A percentile compares a stretch with the other conserved stretches of the same genome.
Evolutionary conservation across 2,797 vertebrate genomes (phyloP).

Genomic region (Falco peregrinus): DNA sequence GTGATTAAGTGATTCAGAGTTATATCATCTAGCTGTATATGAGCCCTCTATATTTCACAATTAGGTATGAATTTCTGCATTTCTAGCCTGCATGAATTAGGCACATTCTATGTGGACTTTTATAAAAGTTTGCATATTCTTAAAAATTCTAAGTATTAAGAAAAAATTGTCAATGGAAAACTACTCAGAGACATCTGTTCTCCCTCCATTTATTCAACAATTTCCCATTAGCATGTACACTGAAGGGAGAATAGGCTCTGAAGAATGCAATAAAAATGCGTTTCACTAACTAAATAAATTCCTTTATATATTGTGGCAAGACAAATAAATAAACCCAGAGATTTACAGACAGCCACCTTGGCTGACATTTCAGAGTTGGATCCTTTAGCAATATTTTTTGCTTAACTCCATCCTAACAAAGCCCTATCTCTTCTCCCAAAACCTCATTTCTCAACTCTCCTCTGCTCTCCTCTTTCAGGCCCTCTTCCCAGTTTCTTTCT

Average conservation of each 20-base stretch:
- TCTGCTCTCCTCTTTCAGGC: slow-evolving; percentile 42
- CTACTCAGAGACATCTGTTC: slow-evolving; percentile 13
- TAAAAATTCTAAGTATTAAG: slow-evolving; percentile 9
- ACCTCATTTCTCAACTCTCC: slow-evolving; percentile 47
- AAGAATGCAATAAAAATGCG: slow-evolving; percentile 57
- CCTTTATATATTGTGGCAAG: slow-evolving; percentile 68
- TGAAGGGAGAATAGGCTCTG: slow-evolving; percentile 36
- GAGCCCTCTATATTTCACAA: neutral
- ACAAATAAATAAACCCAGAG: slow-evolving; percentile 66
- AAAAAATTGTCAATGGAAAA: slow-evolving; percentile 37
- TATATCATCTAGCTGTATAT: neutral
- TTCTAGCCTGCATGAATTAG: neutral
- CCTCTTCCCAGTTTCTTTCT: slow-evolving; percentile 55
- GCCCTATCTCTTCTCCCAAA: slow-evolving; percentile 40
- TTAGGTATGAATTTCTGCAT: neutral
- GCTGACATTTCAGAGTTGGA: slow-evolving; percentile 67
- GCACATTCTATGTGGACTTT: neutral
- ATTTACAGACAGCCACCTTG: slow-evolving; percentile 68
- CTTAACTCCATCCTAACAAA: slow-evolving; percentile 60
- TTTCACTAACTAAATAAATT: slow-evolving; percentile 66
- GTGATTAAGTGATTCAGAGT: slow-evolving; percentile 23
- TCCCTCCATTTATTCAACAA: slow-evolving; percentile 1
- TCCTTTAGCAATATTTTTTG: slow-evolving; percentile 51
- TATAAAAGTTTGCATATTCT: neutral
- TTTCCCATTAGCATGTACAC: slow-evolving; percentile 1